Evolutionary conservation across 2,113 vertebrate genomes (phyloP), one percentile per base, ranked within the genome.

Genomic region (Mirounga angustirostris): DNA sequence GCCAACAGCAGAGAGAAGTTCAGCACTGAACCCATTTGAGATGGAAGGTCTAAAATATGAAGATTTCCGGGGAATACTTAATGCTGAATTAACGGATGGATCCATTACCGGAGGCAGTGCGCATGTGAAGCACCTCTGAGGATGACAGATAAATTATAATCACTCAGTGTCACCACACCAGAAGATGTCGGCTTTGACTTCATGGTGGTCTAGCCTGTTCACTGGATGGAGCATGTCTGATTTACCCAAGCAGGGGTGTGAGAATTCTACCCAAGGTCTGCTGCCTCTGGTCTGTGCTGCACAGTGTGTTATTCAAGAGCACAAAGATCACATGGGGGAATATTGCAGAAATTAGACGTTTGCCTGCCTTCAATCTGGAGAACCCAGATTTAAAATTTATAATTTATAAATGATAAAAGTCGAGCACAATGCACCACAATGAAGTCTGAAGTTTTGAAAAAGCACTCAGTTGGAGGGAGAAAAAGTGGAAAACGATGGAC

Each of bases 81-180:
- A 94, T 81, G 79, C n/a, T 61, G 95, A 95, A 73, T 96, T 98
- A 97, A 98, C 94, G 84, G 95, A 95, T 92, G 71, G 94, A 61
- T 93, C 90, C 87, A 86, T 95, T 97, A 84, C 43, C 50, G n/a
- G 80, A 96, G 81, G 80, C 80, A 95, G 71, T 76, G 58, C 88
- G 84, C 87, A 92, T 85, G 90, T 74, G 80, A 96, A 96, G 59
- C 61, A 84, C 63, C 94, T 91, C 92, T 63, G 76, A 97, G 76
- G 89, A 87, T 54, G 84, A 89, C 92, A 94, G 97, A 92, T 94
- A 95, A 90, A 88, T 97, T 76, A 92, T 46, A 46, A 46, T 81
- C 80, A 33, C 84, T 14, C 5, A 4, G 5, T 87, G 83, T 82
- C 95, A 78, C 83, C 10, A 52, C 16, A 81, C 65, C 90, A 74